phyloP scores from a whole-genome alignment of 2,888 invertebrate genomes.

The Cheilosia soror region DNA sequence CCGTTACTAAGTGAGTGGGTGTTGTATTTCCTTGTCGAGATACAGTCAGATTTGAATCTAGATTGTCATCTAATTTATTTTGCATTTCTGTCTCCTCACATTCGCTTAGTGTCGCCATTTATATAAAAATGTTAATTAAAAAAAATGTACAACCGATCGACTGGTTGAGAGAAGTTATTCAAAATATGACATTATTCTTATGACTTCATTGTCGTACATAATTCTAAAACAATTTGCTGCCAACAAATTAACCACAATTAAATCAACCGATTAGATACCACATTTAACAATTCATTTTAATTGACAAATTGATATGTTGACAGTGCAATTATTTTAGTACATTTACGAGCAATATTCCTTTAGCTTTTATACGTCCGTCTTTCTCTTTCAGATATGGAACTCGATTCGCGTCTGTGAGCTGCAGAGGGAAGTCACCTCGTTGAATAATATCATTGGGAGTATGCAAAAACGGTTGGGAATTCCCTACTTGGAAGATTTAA shows the following conservation, averaged over 20 bases:
- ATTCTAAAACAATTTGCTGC: neutral
- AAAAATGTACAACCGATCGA: neutral
- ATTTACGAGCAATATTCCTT: conserved; percentile 10
- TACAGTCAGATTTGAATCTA: too few relatives aligned
- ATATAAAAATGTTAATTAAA: neutral
- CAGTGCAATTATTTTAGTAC: conserved; percentile 34
- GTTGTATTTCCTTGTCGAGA: too few relatives aligned
- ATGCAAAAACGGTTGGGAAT: conserved; percentile 82
- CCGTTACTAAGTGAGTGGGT: too few relatives aligned
- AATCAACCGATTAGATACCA: conserved; percentile 42
- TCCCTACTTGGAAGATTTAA: conserved; percentile 81
- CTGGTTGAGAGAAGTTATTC: neutral
- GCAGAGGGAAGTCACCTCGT: conserved; percentile 79
- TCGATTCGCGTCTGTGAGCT: conserved; percentile 79
- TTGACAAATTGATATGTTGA: conserved; percentile 59
- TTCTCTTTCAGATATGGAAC: conserved; percentile 81
- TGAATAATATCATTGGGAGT: conserved; percentile 79
- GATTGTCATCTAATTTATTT: too few relatives aligned
- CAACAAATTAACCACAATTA: conserved; percentile 31
- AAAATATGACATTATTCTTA: neutral
- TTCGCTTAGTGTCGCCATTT: too few relatives aligned
- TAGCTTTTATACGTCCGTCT: neutral
- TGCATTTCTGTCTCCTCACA: too few relatives aligned
- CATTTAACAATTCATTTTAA: conserved; percentile 43
- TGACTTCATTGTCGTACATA: neutral